Evolutionary conservation across 1,140 invertebrate species (phyloP), one percentile per base, ranked within the genome.

Genomic region (Calephelis nemesis): DNA sequence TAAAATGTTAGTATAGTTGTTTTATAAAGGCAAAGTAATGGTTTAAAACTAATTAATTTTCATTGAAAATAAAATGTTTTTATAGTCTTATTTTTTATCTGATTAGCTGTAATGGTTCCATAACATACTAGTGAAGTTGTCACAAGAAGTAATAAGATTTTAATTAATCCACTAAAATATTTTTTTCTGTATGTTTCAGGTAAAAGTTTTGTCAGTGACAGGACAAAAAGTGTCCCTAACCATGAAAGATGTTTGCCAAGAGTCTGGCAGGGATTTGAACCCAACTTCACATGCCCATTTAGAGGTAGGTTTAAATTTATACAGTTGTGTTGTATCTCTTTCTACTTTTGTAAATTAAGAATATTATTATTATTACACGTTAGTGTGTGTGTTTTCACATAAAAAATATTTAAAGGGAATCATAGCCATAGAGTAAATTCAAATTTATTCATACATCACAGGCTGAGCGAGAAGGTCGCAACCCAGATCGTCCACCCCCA

Each of bases 221-320:
- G 98, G 98, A 4, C 96, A 98, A 84, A 99, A 99, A 86, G 97
- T 98, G 0, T 98, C 98, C 50, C 92, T 99, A 7, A 98, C 98
- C 15, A 99, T 99, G 96, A 99, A 99, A 92, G 99, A 99, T 92
- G 98, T 99, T 0, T 97, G 99, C 86, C 99, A 99, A 92, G 95
- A 96, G 40, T 97, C 96, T 4, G 99, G 99, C 0, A 95, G 96
- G 85, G 99, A 99, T 93, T 92, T 99, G 5, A 99, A 99, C 93
- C 98, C 98, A 65, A 85, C 94, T 13, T 95, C 94, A 10, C 94
- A 95, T 84, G 92, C 93, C 47, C 92, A 86, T 79, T 90, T 81
- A 60, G 90, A 93, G 72, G 93, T 93, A 74, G 75, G 68, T 11
- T 8, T 54, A 7, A 15, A 54, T 10, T 68, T 48, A 9, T 45